Percentiles rank a stretch among this genome's conserved stretches.
phyloP scores from a whole-genome alignment of 2,797 vertebrate species.

The Aldrovandia affinis region DNA sequence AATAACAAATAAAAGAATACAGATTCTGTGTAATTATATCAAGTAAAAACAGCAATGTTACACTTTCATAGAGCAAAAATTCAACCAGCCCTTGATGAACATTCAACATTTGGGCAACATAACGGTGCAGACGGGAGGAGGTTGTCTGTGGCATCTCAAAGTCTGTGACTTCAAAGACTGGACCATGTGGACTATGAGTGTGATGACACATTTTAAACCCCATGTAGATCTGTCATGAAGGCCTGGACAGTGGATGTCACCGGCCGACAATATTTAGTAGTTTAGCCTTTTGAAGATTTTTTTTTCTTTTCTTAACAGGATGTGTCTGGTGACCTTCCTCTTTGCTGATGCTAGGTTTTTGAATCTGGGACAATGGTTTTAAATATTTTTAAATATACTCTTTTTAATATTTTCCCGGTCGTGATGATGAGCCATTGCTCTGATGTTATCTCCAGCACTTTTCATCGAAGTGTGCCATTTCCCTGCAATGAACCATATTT shows the following conservation, averaged over 20 bases:
- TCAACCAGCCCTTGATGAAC: too few species aligned
- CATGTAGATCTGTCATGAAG: background rate
- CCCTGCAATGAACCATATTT: too few species aligned
- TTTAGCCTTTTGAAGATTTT: conserved; percentile 19
- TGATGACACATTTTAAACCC: conserved; percentile 9
- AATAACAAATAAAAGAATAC: too few species aligned
- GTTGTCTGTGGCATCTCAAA: background rate
- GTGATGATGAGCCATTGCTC: too few species aligned
- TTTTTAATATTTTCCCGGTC: background rate
- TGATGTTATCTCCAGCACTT: too few species aligned
- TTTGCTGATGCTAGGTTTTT: conserved; percentile 16
- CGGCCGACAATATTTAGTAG: background rate
- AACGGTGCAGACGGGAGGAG: too few species aligned
- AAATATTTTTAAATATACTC: background rate
- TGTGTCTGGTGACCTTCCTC: conserved; percentile 26
- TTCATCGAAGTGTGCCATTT: too few species aligned
- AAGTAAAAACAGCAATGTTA: too few species aligned
- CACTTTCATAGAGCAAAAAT: too few species aligned
- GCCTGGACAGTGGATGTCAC: background rate
- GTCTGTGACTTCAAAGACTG: background rate
- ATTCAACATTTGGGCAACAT: too few species aligned
- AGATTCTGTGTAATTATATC: too few species aligned
- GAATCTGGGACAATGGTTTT: conserved; percentile 5
- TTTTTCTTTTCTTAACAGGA: conserved; percentile 22
- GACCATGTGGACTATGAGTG: background rate